phyloP scores from a whole-genome alignment of 2,797 vertebrate genomes.

The Benthosema pterotum region DNA sequence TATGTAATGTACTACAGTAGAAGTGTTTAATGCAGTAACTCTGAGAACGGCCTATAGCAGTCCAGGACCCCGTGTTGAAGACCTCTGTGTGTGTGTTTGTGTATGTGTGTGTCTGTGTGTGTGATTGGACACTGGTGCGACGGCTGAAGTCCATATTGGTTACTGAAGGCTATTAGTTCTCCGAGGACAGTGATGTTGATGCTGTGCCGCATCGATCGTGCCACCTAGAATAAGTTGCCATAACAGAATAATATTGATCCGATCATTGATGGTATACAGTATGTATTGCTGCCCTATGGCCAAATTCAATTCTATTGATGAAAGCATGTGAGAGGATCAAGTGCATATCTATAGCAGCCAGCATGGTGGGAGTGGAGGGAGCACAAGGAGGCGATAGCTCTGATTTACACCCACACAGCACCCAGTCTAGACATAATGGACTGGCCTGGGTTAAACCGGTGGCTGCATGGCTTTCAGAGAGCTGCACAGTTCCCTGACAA shows the following conservation, averaged over 20 bases:
- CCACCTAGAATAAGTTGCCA: constrained; percentile 69
- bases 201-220: constrained; percentile 57
- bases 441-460: constrained; percentile 2
- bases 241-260: constrained; percentile 65
- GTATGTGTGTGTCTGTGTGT: not conserved
- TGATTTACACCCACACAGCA: constrained; percentile 42
- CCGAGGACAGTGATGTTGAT: constrained; percentile 49
- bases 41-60: too few species aligned
- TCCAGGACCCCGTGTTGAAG: too few species aligned
- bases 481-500: not conserved
- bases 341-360: constrained; percentile 38
- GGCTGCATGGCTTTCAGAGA: constrained; percentile 3
- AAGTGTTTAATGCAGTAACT: too few species aligned
- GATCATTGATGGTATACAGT: constrained; percentile 58
- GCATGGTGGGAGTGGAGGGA: constrained; percentile 29
- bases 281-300: constrained; percentile 62
- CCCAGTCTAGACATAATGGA: constrained; percentile 24
- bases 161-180: constrained; percentile 31
- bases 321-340: constrained; percentile 54
- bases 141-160: constrained; percentile 35
- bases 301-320: constrained; percentile 70
- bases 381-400: constrained; percentile 19
- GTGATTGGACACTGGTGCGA: constrained; percentile 16
- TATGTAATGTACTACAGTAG: too few species aligned
- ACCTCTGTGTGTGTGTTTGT: not conserved